phyloP scores from a whole-genome alignment of 1,140 invertebrate species.

The Neoseiulus cucumeris region DNA sequence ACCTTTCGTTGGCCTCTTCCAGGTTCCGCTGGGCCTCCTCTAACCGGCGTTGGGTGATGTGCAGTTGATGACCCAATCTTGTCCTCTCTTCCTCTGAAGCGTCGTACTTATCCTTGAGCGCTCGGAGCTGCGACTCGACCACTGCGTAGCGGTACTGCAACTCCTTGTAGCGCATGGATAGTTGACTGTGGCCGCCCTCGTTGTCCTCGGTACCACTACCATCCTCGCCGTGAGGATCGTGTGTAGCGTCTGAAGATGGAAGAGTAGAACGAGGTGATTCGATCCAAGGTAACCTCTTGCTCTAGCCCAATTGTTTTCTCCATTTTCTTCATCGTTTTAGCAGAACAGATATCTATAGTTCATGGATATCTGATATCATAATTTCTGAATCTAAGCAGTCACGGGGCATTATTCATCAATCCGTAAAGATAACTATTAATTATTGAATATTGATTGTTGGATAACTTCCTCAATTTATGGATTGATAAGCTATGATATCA shows the following conservation, averaged over 20 bases:
- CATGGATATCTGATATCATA: too few species aligned
- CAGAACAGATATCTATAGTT: too few species aligned
- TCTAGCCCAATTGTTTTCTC: too few species aligned
- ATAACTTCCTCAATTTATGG: too few species aligned
- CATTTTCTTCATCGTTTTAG: too few species aligned
- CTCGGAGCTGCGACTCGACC: not conserved
- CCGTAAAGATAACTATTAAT: not conserved
- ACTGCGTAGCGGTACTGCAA: not conserved
- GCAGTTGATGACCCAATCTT: not conserved
- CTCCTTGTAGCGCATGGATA: not conserved
- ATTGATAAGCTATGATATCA: too few species aligned
- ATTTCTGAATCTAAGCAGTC: too few species aligned
- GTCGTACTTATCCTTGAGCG: not conserved
- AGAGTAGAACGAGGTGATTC: not conserved
- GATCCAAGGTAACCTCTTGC: not conserved
- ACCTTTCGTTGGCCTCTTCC: not conserved
- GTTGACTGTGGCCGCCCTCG: not conserved
- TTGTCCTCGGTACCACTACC: not conserved
- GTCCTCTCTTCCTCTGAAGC: not conserved
- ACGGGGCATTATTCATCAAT: too few species aligned
- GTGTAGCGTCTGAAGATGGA: not conserved
- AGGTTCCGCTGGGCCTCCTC: slow-evolving; percentile 8
- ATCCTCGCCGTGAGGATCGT: slow-evolving; percentile 1
- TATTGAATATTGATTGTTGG: slow-evolving; percentile 9
- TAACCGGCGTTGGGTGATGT: slow-evolving; percentile 4